Conservation (phyloP, 2,113 vertebrate species). For the Piprites chloris region DNA sequence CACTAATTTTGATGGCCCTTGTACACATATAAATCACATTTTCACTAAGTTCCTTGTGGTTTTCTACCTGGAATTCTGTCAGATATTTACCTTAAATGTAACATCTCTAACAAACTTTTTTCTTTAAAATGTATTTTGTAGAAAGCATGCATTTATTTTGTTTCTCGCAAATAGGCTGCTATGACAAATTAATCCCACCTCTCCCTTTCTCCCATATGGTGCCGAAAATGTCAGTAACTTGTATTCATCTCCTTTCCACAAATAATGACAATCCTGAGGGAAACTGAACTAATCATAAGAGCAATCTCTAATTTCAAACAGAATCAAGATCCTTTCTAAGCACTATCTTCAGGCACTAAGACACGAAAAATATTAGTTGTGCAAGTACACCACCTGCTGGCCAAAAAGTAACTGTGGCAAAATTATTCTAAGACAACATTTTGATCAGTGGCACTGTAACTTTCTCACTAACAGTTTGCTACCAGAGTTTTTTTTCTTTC, state of each 20-base stretch:
- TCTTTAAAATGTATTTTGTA: background rate
- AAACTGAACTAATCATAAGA: background rate
- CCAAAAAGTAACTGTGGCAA: background rate
- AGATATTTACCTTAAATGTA: background rate
- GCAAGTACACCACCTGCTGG: constrained; percentile 71
- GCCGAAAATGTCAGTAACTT: background rate
- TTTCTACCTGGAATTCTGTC: background rate
- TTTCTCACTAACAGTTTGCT: background rate
- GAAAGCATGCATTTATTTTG: background rate
- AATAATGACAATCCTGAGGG: background rate
- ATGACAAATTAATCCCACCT: background rate
- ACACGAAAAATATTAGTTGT: background rate
- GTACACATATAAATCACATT: background rate
- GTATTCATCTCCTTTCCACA: background rate
- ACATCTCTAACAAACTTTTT: background rate
- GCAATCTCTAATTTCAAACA: background rate
- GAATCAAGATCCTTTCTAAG: background rate
- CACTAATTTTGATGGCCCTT: background rate
- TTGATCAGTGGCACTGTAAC: background rate
- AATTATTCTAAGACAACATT: background rate
- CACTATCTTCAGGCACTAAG: accelerated
- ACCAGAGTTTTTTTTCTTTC: background rate
- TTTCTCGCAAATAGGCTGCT: background rate
- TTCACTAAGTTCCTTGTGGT: background rate
- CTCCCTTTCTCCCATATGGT: background rate